Evolutionary conservation across 1,140 invertebrate species (phyloP).

Genomic region (Apis laboriosa): DNA sequence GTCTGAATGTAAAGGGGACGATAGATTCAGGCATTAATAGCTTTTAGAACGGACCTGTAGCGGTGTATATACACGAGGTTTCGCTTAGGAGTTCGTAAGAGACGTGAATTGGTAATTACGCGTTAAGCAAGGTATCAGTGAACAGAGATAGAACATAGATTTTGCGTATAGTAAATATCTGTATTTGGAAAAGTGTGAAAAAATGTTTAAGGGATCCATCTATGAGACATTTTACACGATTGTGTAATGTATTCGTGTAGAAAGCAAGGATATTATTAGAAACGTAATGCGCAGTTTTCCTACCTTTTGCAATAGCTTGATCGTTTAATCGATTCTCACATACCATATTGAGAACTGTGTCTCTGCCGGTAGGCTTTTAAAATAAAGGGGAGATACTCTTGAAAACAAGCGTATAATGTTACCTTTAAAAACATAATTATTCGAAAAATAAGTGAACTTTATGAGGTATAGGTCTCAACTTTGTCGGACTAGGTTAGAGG

Average conservation of each 20-base stretch:
- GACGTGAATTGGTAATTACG: not conserved
- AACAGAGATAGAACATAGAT: not conserved
- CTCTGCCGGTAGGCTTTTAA: constrained; percentile 9
- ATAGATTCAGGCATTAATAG: not conserved
- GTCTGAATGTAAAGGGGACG: not conserved
- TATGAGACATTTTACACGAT: no score
- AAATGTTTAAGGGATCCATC: not conserved
- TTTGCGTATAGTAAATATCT: not conserved
- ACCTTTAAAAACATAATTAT: not conserved
- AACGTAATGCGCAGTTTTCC: constrained; percentile 5
- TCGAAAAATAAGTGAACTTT: not conserved
- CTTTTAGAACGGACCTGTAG: not conserved
- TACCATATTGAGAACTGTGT: constrained; percentile 4
- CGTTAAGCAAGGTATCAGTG: not conserved
- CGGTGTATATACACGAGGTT: not conserved
- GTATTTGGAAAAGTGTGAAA: not conserved
- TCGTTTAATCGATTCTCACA: constrained; percentile 18
- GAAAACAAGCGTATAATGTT: not conserved
- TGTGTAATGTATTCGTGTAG: not conserved
- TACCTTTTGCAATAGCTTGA: constrained; percentile 6
- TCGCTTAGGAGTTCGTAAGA: not conserved
- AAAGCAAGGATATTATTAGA: not conserved
- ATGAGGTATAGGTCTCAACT: not conserved
- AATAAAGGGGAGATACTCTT: constrained; percentile 39
- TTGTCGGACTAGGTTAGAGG: not conserved